Evolutionary conservation across 2,888 invertebrate genomes (phyloP).

Genomic region (Gymnosoma rotundatum): DNA sequence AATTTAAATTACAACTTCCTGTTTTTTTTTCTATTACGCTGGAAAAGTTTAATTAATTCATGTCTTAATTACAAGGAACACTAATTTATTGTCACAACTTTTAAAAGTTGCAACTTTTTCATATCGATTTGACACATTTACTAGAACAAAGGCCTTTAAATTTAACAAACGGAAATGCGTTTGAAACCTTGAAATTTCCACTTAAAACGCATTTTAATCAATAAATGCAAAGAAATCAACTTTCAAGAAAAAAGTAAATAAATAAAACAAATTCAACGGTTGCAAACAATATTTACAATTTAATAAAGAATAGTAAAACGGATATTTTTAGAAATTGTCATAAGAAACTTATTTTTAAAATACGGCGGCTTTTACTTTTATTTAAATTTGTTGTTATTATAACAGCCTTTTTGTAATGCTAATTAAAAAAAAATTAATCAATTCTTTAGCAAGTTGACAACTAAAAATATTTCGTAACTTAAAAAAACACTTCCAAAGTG

Average conservation of each 20-base stretch:
- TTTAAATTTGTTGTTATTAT: neutral
- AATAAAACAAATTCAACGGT: neutral
- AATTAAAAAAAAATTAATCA: neutral
- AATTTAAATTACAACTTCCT: constrained; percentile 28
- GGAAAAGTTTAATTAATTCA: neutral
- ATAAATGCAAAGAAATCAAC: constrained; percentile 41
- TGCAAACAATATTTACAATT: neutral
- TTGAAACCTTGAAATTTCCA: constrained; percentile 45
- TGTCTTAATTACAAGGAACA: constrained; percentile 18
- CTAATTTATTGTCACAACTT: constrained; percentile 10
- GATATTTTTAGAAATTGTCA: constrained; percentile 36
- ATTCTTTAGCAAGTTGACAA: neutral
- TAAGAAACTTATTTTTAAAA: neutral
- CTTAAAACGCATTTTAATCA: constrained; percentile 44
- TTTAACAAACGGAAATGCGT: constrained; percentile 57
- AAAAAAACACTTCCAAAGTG: too few species aligned
- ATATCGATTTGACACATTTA: constrained; percentile 25
- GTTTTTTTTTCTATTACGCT: neutral
- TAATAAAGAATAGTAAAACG: neutral
- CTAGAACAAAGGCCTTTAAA: neutral
- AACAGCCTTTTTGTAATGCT: neutral
- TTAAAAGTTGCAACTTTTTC: constrained; percentile 5
- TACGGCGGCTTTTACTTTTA: neutral
- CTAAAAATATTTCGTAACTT: neutral
- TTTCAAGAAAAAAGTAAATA: too few species aligned